Evolutionary conservation across 2,113 vertebrate species (phyloP).

Genomic region (Sphyrna mokarran): DNA sequence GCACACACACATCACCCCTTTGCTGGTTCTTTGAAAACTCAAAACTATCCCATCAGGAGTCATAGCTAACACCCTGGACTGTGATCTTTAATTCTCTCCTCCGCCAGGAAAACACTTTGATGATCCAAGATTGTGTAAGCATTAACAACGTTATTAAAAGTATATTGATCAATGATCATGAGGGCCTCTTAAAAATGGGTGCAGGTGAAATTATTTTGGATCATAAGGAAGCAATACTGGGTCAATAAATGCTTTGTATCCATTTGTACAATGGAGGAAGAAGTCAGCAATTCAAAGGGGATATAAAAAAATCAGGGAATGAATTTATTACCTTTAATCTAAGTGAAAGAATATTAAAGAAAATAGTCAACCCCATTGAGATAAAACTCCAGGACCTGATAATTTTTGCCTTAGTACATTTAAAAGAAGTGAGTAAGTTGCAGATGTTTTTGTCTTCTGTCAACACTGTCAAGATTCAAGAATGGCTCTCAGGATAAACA

Average conservation of each 20-base stretch:
- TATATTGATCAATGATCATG: not conserved
- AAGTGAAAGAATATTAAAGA: not conserved
- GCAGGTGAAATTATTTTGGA: not conserved
- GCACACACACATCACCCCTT: too few relatives aligned
- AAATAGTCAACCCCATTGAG: not conserved
- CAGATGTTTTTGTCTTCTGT: not conserved
- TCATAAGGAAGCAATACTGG: not conserved
- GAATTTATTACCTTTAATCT: not conserved
- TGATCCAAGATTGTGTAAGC: not conserved
- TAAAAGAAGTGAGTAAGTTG: not conserved
- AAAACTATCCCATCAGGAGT: not conserved
- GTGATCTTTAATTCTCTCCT: not conserved
- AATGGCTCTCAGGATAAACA: not conserved
- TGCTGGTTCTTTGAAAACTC: not conserved
- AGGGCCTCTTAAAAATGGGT: not conserved
- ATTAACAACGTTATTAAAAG: not conserved
- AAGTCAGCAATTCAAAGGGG: not conserved
- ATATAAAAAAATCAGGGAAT: not conserved
- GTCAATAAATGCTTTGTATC: not conserved
- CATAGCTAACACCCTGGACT: not conserved
- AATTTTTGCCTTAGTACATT: not conserved
- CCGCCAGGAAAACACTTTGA: not conserved
- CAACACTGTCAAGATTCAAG: not conserved
- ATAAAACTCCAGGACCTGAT: not conserved
- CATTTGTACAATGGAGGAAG: not conserved